Base-by-base conservation (phyloP, 2,797 vertebrate species). In the Premnoplex brunnescens region DNA sequence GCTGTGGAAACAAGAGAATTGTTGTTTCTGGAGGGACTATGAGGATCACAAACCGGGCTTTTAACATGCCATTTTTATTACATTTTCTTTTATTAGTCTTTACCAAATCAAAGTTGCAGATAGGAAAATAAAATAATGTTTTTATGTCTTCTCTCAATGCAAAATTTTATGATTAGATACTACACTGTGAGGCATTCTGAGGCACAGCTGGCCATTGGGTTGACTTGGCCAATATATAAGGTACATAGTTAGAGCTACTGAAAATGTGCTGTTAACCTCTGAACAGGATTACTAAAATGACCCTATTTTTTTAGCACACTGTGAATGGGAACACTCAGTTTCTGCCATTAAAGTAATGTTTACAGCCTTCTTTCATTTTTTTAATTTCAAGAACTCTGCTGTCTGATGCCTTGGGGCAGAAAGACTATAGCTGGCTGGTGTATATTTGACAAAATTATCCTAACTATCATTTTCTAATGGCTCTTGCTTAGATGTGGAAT, bases 11-110 rank as follows among this genome's bases (percentile, higher is more conserved):
- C 73, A 87, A 91, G 92, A 90, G 83, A 81, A 94, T 32, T 85
- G 67, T 90, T 55, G 96, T 95, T 83, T 89, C 92, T 91, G 59
- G 89, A 94, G 69, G 76, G 89, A 91, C 79, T 66, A 11, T 23
- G 36, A 93, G 66, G 88, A 95, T 95, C 96, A 93, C 95, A 92
- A 93, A 56, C 78, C 69, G 95, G 73, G 48, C 91, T 93, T 95
- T 97, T 96, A 95, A 90, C 54, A 20, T 80, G 75, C 71, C 37
- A 77, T 55, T 93, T 95, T 95, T 97, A 96, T 91, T 96, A 76
- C 73, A 78, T 94, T 95, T 95, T 90, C 79, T 95, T 96, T 93
- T 92, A 91, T 76, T 89, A 75, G 49, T 80, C 80, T 94, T 95
- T 93, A 91, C 60, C 63, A 91, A 95, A 88, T 82, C 83, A 88